phyloP scores from a whole-genome alignment of 1,140 invertebrate genomes.

The Heliconius eleuchia region DNA sequence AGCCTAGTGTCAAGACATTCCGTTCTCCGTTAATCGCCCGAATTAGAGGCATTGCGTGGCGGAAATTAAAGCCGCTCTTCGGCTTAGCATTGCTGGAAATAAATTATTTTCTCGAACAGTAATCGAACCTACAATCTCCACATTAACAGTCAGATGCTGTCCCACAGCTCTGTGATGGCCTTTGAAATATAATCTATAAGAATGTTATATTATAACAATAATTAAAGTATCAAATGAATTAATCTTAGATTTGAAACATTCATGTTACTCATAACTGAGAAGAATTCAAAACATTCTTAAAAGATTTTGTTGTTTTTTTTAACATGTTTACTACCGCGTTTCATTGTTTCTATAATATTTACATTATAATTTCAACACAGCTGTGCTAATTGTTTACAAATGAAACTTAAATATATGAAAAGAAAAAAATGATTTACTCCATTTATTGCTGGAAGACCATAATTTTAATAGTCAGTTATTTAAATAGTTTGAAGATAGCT shows the following conservation, averaged over 20 bases:
- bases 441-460: background rate
- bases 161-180: too few relatives aligned
- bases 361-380: slow-evolving; percentile 18
- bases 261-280: slow-evolving; percentile 3
- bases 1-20: background rate
- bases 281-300: slow-evolving; percentile 22
- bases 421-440: background rate
- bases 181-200: too few relatives aligned
- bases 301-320: slow-evolving; percentile 18
- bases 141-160: too few relatives aligned
- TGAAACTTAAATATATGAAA: background rate
- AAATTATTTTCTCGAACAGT: too few relatives aligned
- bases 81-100: too few relatives aligned
- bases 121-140: too few relatives aligned
- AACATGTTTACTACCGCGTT: slow-evolving; percentile 20
- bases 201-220: too few relatives aligned
- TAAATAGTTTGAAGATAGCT: too few relatives aligned
- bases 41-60: background rate
- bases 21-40: background rate
- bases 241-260: background rate
- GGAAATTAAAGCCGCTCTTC: background rate
- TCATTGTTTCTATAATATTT: slow-evolving; percentile 22
- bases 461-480: too few relatives aligned
- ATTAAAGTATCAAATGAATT: background rate
- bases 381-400: background rate